These are phyloP conservation scores for Cygnus buccinator DNA, from an alignment of 2,113 vertebrate genomes.

Conservation along the genomic window DNA sequence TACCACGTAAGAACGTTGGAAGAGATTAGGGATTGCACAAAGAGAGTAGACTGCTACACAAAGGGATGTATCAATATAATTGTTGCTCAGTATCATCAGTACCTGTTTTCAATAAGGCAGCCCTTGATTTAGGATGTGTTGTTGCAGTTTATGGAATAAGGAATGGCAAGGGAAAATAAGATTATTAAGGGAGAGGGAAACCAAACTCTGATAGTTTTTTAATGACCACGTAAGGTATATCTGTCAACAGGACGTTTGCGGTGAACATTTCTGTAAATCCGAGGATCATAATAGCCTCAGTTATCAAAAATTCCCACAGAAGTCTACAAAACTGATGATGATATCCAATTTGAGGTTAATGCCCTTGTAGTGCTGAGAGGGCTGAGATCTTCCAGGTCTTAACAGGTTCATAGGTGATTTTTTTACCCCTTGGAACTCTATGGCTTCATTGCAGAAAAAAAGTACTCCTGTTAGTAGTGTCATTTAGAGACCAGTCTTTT, in stretches of 20 bases:
- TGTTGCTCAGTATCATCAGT: not conserved
- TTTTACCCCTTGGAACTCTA: not conserved
- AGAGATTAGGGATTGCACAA: not conserved
- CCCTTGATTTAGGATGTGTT: not conserved
- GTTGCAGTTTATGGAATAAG: not conserved
- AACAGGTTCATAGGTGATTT: not conserved
- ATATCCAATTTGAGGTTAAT: not conserved
- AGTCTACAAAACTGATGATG: not conserved
- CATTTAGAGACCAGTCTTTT: not conserved
- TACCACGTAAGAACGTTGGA: not conserved
- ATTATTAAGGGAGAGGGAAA: too few relatives aligned
- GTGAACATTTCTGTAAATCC: not conserved
- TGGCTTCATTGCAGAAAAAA: not conserved
- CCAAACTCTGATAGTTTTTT: not conserved
- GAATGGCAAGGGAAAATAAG: not conserved
- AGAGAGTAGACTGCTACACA: not conserved
- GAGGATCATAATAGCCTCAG: not conserved
- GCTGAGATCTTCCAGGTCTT: not conserved
- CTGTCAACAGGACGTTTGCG: not conserved
- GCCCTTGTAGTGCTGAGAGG: not conserved
- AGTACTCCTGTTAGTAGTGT: not conserved
- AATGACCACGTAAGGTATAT: not conserved
- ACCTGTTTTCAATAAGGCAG: not conserved
- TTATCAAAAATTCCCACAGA: not conserved
- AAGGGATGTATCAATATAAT: not conserved